Base-by-base conservation (phyloP, 2,797 vertebrate genomes). In the Melanogrammus aeglefinus region DNA sequence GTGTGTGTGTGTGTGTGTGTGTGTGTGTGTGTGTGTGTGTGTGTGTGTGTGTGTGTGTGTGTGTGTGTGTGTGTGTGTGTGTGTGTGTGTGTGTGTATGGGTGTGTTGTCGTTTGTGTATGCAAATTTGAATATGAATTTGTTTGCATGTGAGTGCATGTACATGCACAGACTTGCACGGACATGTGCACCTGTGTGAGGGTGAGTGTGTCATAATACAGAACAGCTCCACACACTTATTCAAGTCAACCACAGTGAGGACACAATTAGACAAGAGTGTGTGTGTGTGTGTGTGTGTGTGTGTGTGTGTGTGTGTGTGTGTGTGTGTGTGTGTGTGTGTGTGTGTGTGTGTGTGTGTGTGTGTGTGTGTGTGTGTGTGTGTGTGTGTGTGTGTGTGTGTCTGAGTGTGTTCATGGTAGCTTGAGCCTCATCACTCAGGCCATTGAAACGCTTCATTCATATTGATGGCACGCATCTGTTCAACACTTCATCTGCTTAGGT, bases 381-480 rank as follows among this genome's bases (percentile, higher is more conserved):
- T 78, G 29, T 82, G 75, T 80, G 63, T 75, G 72, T 79, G 81
- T 76, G 79, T 69, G 80, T 77, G 83, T 78, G 80, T 88, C 85
- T 63, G 71, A 71, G 70, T 44, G 73, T 77, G 39, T 76, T 75
- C 63, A 66, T 24, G 16, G 75, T 76, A 80, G 79, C 85, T 84
- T 81, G 78, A 71, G 74, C 31, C 77, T 70, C 78, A 72, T 3
- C 39, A 41, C 33, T 78, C 4, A 3, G 75, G 71, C 78, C 84
- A 80, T 85, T 2, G 4, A 78, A 77, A 27, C 72, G 47, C 8
- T 70, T 81, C 84, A 79, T 79, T 79, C 80, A 33, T 2, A 10
- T 66, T 24, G 51, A 47, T 75, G 70, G 33, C 66, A 75, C 84
- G 85, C 91, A 90, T 90, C 87, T 91, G 90, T 79, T 86, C 81